These are phyloP conservation scores for Hemaris fuciformis DNA, from an alignment of 2,888 invertebrate species.

Conservation along the genomic window DNA sequence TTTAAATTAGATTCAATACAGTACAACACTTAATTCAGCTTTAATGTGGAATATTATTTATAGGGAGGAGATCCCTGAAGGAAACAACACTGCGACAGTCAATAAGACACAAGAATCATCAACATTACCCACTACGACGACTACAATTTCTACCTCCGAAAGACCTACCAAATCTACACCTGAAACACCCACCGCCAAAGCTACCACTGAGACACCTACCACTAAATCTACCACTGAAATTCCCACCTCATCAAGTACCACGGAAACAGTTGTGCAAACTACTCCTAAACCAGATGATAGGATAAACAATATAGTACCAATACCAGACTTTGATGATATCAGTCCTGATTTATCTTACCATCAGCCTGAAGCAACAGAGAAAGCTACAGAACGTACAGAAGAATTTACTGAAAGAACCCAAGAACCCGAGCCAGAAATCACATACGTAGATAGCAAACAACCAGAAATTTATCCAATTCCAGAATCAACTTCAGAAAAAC, in stretches of 20 bases:
- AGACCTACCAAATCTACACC: slow-evolving; percentile 25
- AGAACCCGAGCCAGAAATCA: slow-evolving; percentile 7
- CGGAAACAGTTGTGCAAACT: slow-evolving; percentile 19
- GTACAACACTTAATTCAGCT: too few species aligned
- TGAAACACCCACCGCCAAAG: slow-evolving; percentile 18
- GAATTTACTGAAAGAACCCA: slow-evolving; percentile 26
- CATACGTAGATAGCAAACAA: slow-evolving; percentile 12
- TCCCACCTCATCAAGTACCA: slow-evolving; percentile 17
- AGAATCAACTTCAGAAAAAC: background rate
- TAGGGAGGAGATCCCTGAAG: slow-evolving; percentile 51
- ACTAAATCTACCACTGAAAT: slow-evolving; percentile 20
- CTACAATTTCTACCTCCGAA: slow-evolving; percentile 28
- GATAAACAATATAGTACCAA: slow-evolving; percentile 10
- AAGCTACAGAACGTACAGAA: slow-evolving; percentile 16
- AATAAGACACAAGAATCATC: slow-evolving; percentile 17
- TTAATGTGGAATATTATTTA: slow-evolving; percentile 24
- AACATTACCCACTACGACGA: slow-evolving; percentile 22
- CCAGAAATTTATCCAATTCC: slow-evolving; percentile 24
- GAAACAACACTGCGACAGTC: slow-evolving; percentile 22
- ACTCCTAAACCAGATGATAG: slow-evolving; percentile 23
- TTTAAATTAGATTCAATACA: too few species aligned
- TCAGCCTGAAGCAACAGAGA: slow-evolving; percentile 19
- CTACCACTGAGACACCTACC: slow-evolving; percentile 29
- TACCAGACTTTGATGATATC: slow-evolving; percentile 1
- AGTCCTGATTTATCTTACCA: slow-evolving; percentile 14